phyloP scores from a whole-genome alignment of 2,888 invertebrate genomes.

The Nycteola revayana region DNA sequence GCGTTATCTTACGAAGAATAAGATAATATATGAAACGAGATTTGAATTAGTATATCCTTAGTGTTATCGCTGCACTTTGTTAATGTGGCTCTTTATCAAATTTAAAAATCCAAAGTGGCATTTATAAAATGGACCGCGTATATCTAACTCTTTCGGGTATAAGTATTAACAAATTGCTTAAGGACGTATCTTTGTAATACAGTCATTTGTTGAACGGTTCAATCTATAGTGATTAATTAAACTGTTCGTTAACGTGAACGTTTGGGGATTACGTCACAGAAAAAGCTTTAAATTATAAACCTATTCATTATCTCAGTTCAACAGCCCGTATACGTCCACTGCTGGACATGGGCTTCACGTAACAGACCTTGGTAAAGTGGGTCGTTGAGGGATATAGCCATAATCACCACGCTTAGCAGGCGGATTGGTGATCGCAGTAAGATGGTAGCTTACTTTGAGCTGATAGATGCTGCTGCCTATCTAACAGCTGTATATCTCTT shows the following conservation, averaged over 20 bases:
- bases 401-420: too few species aligned
- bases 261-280: too few species aligned
- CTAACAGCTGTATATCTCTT: too few species aligned
- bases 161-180: slow-evolving; percentile 68
- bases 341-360: too few species aligned
- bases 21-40: slow-evolving; percentile 52
- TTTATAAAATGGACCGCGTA: slow-evolving; percentile 46
- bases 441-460: too few species aligned
- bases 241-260: slow-evolving; percentile 70
- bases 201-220: slow-evolving; percentile 64
- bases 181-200: slow-evolving; percentile 68
- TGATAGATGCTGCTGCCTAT: too few species aligned
- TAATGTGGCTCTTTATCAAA: slow-evolving; percentile 65
- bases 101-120: slow-evolving; percentile 51
- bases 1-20: slow-evolving; percentile 51
- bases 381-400: too few species aligned
- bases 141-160: slow-evolving; percentile 58
- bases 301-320: too few species aligned
- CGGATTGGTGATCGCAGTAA: too few species aligned
- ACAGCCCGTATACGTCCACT: too few species aligned
- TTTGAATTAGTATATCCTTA: slow-evolving; percentile 66
- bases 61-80: slow-evolving; percentile 60
- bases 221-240: slow-evolving; percentile 73
- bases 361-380: too few species aligned
- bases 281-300: too few species aligned